Conservation (phyloP, 2,888 invertebrate genomes). For the Stegana nigrithorax region DNA sequence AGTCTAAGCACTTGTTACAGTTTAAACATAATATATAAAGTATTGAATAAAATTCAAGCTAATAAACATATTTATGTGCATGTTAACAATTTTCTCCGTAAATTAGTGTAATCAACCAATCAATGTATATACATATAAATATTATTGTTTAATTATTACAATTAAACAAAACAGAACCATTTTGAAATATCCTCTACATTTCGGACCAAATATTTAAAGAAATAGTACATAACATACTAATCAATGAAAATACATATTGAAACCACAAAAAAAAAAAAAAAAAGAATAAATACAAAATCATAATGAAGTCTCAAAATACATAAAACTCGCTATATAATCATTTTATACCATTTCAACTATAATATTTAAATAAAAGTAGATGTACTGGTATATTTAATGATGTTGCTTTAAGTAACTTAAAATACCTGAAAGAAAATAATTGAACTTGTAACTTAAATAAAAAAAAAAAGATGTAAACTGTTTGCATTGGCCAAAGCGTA, state of each 20-base stretch:
- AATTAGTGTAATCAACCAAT: neutral
- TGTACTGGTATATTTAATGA: too few species aligned
- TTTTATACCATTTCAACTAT: too few species aligned
- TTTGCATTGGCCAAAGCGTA: neutral
- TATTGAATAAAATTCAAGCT: neutral
- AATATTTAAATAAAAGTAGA: too few species aligned
- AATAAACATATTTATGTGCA: neutral
- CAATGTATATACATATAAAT: neutral
- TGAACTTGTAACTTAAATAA: neutral
- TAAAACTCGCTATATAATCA: too few species aligned
- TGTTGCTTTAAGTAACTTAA: slow-evolving; percentile 11
- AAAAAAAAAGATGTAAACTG: neutral
- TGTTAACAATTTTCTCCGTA: neutral
- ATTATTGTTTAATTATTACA: neutral
- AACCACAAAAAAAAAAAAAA: neutral
- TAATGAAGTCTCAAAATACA: neutral
- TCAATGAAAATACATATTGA: neutral
- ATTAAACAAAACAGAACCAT: slow-evolving; percentile 3
- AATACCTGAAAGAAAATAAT: slow-evolving; percentile 8
- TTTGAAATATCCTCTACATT: slow-evolving; percentile 2
- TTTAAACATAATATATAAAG: neutral
- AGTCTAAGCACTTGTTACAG: neutral
- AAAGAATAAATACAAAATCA: neutral
- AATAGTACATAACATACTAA: neutral
- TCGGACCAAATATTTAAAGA: neutral